Percentiles rank a stretch among this genome's conserved stretches.
These are phyloP conservation scores for Thermophis baileyi DNA, from an alignment of 2,113 vertebrate genomes.

Conservation along the genomic window DNA sequence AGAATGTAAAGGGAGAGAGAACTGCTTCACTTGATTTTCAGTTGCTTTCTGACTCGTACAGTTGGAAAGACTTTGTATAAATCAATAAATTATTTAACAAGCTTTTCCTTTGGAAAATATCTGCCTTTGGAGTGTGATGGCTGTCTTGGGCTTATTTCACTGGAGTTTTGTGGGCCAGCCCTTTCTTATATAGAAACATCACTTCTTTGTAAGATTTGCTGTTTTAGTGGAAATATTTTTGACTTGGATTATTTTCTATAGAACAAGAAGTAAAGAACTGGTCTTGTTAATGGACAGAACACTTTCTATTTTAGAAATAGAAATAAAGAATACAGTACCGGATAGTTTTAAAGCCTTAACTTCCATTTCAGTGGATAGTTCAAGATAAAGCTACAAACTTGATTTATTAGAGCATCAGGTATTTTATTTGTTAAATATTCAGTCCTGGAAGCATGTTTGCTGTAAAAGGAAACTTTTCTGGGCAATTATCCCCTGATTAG, in stretches of 20 bases:
- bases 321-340: background rate
- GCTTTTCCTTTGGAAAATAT: constrained; percentile 49
- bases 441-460: background rate
- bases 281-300: background rate
- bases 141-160: background rate
- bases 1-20: constrained; percentile 37
- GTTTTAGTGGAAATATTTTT: background rate
- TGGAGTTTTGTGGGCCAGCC: background rate
- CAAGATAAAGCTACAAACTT: background rate
- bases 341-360: background rate
- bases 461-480: background rate
- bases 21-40: constrained; percentile 47
- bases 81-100: constrained; percentile 98
- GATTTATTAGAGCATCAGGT: background rate
- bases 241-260: background rate
- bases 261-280: background rate
- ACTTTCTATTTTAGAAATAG: background rate
- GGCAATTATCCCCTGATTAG: background rate
- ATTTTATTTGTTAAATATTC: background rate
- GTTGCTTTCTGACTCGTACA: constrained; percentile 42
- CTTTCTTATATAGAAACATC: background rate
- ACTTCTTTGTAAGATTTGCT: background rate
- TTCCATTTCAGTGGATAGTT: background rate
- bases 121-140: background rate
- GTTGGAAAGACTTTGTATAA: constrained; percentile 83